phyloP scores from a whole-genome alignment of 2,113 vertebrate species.

The Cyprinodon variegatus region DNA sequence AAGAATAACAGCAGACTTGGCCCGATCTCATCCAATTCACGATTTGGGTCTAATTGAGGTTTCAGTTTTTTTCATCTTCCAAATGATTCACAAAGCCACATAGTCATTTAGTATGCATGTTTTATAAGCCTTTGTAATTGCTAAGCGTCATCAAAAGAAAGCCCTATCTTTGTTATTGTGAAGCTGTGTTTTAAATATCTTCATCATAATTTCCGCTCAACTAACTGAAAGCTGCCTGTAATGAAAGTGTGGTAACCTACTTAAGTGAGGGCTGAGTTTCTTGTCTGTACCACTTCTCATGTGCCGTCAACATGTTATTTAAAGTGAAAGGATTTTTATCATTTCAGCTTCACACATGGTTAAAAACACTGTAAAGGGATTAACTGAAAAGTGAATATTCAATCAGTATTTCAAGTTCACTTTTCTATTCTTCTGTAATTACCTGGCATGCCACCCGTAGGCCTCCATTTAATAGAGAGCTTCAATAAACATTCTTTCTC shows the following conservation, averaged over 20 bases:
- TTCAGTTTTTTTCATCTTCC: constrained; percentile 53
- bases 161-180: constrained; percentile 38
- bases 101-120: constrained; percentile 50
- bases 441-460: constrained; percentile 66
- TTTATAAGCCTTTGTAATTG: constrained; percentile 54
- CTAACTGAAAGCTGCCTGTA: constrained; percentile 51
- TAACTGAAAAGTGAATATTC: constrained; percentile 53
- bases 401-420: constrained; percentile 59
- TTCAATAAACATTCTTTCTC: constrained; percentile 69
- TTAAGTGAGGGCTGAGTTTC: constrained; percentile 39
- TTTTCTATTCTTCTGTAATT: constrained; percentile 58
- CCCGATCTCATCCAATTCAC: constrained; percentile 39
- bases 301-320: constrained; percentile 35
- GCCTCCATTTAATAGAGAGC: constrained; percentile 62
- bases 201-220: constrained; percentile 61
- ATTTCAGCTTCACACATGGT: constrained; percentile 20
- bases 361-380: constrained; percentile 21
- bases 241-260: constrained; percentile 60
- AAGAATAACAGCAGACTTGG: constrained; percentile 42
- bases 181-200: constrained; percentile 50
- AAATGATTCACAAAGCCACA: constrained; percentile 49
- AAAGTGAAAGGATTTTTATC: constrained; percentile 38
- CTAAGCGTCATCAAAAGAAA: constrained; percentile 48
- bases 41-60: constrained; percentile 59
- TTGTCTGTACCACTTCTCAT: constrained; percentile 14